A percentile compares a stretch with the other conserved stretches of the same genome.
Evolutionary conservation across 2,888 invertebrate genomes (phyloP).

Genomic region (Germaria angustata): DNA sequence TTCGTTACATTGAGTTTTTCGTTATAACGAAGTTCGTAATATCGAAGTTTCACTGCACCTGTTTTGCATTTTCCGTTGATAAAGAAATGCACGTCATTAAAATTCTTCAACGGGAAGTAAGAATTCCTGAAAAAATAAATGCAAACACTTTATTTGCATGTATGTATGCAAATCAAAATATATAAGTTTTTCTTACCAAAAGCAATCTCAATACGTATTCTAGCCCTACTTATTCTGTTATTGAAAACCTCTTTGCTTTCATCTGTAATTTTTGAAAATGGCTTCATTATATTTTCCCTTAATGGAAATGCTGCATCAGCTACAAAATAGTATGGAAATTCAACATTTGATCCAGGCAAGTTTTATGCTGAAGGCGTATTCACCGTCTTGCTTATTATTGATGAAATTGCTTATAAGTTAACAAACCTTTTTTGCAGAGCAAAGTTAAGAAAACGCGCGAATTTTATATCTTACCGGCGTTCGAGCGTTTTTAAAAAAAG

Average conservation of each 20-base stretch:
- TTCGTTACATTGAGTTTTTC: too few relatives aligned
- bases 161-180: neutral
- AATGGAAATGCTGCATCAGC: conserved; percentile 26
- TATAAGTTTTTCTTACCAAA: neutral
- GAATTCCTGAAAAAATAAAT: neutral
- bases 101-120: neutral
- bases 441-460: too few relatives aligned
- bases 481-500: too few relatives aligned
- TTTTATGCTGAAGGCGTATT: neutral
- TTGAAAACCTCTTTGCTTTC: neutral
- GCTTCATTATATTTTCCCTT: neutral
- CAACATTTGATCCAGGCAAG: conserved; percentile 8
- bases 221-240: neutral
- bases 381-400: neutral
- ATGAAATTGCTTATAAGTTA: too few relatives aligned
- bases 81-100: conserved; percentile 2
- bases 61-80: neutral
- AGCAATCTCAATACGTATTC: conserved; percentile 1
- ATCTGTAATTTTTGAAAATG: neutral
- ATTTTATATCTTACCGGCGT: too few relatives aligned
- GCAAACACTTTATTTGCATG: neutral
- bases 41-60: too few relatives aligned
- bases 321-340: conserved; percentile 2
- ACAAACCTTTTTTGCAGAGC: too few relatives aligned
- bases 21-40: too few relatives aligned